Evolutionary conservation across 2,113 vertebrate species (phyloP).

Genomic region (Circaetus gallicus): DNA sequence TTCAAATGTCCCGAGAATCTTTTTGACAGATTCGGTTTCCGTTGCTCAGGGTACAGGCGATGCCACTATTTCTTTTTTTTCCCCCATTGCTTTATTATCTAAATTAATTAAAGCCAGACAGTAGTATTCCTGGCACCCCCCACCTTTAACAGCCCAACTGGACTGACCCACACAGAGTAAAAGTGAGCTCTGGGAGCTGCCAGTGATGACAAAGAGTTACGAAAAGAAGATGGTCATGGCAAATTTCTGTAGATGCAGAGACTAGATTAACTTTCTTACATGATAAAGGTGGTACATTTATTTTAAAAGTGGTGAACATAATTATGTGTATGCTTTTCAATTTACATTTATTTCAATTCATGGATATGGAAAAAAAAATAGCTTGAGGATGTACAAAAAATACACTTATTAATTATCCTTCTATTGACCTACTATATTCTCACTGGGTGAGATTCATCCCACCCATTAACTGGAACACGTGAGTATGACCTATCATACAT

Average conservation of each 20-base stretch:
- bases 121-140: not conserved
- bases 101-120: not conserved
- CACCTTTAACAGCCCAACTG: not conserved
- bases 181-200: not conserved
- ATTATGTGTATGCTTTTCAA: not conserved
- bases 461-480: not conserved
- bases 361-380: not conserved
- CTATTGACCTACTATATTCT: not conserved
- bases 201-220: rapidly evolving
- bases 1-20: not conserved
- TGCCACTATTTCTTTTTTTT: not conserved
- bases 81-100: not conserved
- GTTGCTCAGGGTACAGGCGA: not conserved
- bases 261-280: not conserved
- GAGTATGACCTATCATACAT: not conserved
- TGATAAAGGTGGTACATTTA: not conserved
- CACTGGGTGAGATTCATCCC: not conserved
- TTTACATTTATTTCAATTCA: not conserved
- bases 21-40: not conserved
- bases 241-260: not conserved
- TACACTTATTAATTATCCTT: not conserved
- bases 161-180: not conserved
- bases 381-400: not conserved
- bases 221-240: not conserved
- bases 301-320: not conserved